phyloP scores from a whole-genome alignment of 2,113 vertebrate species.

The Strix uralensis region DNA sequence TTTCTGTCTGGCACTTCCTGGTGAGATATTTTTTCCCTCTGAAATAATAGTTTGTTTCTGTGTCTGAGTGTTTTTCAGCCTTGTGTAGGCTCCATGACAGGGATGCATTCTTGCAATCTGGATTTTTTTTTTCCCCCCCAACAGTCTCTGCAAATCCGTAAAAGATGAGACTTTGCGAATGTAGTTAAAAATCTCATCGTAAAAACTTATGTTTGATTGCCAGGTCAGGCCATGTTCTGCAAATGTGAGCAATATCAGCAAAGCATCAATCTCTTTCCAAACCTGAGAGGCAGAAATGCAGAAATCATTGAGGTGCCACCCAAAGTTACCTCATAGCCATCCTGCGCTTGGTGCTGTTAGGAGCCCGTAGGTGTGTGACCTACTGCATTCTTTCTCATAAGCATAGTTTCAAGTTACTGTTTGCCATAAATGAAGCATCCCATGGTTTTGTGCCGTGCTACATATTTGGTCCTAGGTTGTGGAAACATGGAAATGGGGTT shows the following conservation, averaged over 20 bases:
- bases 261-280: neutral
- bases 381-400: neutral
- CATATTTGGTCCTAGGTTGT: neutral
- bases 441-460: fast-evolving
- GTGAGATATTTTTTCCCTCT: neutral
- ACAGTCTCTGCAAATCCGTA: neutral
- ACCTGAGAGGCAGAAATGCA: neutral
- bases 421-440: neutral
- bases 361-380: neutral
- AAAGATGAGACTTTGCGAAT: neutral
- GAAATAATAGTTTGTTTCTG: neutral
- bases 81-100: neutral
- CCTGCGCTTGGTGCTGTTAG: neutral
- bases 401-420: neutral
- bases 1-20: neutral
- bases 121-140: neutral
- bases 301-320: neutral
- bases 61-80: neutral
- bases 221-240: fast-evolving
- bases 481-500: neutral
- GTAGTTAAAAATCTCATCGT: neutral
- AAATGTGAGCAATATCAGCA: neutral
- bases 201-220: neutral
- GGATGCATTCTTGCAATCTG: neutral
- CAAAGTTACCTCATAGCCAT: neutral